Evolutionary conservation across 2,888 invertebrate genomes (phyloP).

Genomic region (Drosophila imparisetae): DNA sequence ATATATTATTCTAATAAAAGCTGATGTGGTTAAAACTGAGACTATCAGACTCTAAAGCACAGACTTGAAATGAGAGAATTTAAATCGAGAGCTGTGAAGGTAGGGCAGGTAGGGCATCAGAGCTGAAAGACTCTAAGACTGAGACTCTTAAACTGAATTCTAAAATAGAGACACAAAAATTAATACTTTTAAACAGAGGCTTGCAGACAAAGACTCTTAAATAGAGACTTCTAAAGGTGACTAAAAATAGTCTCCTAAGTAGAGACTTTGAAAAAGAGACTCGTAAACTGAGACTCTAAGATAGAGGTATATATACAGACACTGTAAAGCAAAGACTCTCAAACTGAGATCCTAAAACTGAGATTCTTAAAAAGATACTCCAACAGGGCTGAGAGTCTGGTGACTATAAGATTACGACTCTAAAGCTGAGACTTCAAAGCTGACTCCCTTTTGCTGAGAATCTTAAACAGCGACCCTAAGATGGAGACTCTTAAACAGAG

Average conservation of each 20-base stretch:
- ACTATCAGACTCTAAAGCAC: background rate
- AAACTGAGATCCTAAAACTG: background rate
- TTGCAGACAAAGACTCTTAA: background rate
- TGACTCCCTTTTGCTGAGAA: background rate
- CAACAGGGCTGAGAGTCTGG: too few relatives aligned
- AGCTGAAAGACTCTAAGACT: background rate
- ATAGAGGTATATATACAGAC: too few relatives aligned
- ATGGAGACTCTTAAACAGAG: background rate
- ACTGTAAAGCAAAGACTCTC: background rate
- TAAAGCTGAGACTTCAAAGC: background rate
- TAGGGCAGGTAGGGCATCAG: too few relatives aligned
- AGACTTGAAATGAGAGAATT: background rate
- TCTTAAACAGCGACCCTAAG: background rate
- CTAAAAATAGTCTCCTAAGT: fast-evolving
- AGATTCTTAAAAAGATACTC: background rate
- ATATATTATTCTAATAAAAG: background rate
- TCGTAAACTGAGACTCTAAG: background rate
- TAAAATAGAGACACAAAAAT: background rate
- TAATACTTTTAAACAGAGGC: too few relatives aligned
- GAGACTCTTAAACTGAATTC: background rate
- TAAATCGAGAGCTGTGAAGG: too few relatives aligned
- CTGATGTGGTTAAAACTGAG: background rate
- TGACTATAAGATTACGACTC: background rate
- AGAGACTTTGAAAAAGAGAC: background rate
- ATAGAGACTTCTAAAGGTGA: background rate